Percentiles rank a stretch among this genome's conserved stretches.
phyloP scores from a whole-genome alignment of 1,140 invertebrate genomes.

The Trichonephila clavata region DNA sequence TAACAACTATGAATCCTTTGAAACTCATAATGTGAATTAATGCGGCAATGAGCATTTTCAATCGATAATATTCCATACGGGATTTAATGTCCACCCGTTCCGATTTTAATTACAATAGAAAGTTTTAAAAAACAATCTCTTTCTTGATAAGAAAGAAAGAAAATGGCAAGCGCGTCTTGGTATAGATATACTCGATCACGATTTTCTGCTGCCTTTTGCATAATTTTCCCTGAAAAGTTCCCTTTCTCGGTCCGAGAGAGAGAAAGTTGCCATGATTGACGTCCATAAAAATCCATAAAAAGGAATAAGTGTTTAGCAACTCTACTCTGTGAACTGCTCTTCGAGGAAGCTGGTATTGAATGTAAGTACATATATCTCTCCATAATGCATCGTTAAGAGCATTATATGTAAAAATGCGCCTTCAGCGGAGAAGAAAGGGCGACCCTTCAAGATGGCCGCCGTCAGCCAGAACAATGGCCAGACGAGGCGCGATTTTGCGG shows the following conservation, averaged over 20 bases:
- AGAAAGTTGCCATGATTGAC: background rate
- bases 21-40: too few relatives aligned
- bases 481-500: conserved; percentile 47
- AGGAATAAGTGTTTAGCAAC: conserved; percentile 54
- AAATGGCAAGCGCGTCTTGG: background rate
- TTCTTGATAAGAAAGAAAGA: background rate
- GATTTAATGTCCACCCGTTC: too few relatives aligned
- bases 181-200: too few relatives aligned
- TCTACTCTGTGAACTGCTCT: conserved; percentile 33
- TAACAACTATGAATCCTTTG: too few relatives aligned
- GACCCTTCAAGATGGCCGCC: conserved; percentile 10
- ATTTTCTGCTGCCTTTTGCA: background rate
- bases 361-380: conserved; percentile 3
- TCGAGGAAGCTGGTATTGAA: conserved; percentile 40
- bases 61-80: too few relatives aligned
- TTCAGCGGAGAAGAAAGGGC: background rate
- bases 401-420: conserved; percentile 69
- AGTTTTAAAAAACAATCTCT: too few relatives aligned
- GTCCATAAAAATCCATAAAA: background rate
- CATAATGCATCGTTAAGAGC: conserved; percentile 59
- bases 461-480: conserved; percentile 11
- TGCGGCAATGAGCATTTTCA: too few relatives aligned
- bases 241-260: background rate
- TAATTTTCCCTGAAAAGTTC: background rate
- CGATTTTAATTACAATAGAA: too few relatives aligned